A percentile compares a stretch with the other conserved stretches of the same genome.
These are phyloP conservation scores for Ahaetulla prasina DNA, from an alignment of 2,113 vertebrate genomes.

Conservation along the genomic window DNA sequence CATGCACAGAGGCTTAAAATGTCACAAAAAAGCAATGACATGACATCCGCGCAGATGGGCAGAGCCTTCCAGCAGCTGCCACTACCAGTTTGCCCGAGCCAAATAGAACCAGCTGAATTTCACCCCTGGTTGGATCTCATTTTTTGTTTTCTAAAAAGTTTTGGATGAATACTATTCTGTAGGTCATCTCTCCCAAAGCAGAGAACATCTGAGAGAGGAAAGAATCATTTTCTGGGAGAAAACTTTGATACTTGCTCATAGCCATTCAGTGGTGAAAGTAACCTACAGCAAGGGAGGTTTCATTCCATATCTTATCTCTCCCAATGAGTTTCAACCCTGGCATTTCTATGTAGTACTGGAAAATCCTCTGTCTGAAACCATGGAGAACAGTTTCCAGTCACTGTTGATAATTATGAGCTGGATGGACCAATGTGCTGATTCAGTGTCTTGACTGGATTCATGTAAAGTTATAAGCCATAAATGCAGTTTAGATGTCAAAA, in stretches of 20 bases:
- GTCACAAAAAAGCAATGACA: no score
- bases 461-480: background rate
- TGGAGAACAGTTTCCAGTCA: background rate
- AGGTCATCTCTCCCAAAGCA: background rate
- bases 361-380: background rate
- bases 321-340: background rate
- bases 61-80: no score
- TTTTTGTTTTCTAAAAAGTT: background rate
- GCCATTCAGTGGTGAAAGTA: background rate
- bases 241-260: background rate
- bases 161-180: background rate
- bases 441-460: background rate
- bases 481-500: background rate
- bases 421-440: background rate
- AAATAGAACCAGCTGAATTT: no score
- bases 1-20: no score
- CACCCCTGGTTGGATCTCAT: background rate
- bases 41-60: no score
- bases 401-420: background rate
- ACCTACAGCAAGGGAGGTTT: background rate
- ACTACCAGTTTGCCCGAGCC: no score
- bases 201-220: background rate
- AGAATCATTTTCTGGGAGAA: background rate
- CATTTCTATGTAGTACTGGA: background rate
- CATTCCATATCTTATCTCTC: background rate